Evolutionary conservation across 2,113 vertebrate species (phyloP).

Genomic region (Prunella fulvescens): DNA sequence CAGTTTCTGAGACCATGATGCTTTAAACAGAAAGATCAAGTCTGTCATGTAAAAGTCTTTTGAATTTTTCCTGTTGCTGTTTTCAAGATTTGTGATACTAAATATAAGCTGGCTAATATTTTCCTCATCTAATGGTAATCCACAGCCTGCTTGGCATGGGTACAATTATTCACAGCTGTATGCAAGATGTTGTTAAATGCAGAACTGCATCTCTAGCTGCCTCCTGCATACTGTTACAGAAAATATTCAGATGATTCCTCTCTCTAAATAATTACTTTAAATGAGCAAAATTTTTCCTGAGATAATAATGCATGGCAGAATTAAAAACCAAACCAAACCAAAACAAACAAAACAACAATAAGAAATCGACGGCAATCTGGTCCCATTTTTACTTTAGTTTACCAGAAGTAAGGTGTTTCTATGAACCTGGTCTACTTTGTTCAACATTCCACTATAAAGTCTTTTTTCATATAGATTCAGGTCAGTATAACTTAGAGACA

Average conservation of each 20-base stretch:
- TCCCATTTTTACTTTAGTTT: background rate
- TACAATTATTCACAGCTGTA: conserved; percentile 54
- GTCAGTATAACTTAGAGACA: background rate
- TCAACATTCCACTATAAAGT: background rate
- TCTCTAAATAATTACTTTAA: background rate
- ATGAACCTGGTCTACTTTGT: background rate
- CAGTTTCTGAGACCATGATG: background rate
- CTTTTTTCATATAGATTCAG: background rate
- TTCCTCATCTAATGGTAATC: conserved; percentile 3
- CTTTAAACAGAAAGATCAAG: background rate
- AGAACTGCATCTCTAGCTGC: conserved; percentile 14
- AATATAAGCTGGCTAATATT: conserved; percentile 36
- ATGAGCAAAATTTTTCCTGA: background rate
- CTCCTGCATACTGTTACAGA: background rate
- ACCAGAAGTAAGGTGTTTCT: background rate
- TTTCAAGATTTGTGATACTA: conserved; percentile 46
- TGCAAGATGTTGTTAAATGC: conserved; percentile 39
- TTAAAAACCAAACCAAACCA: background rate
- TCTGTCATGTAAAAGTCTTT: background rate
- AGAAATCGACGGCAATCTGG: background rate
- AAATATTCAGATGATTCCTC: conserved; percentile 5
- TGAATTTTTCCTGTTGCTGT: background rate
- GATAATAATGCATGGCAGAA: background rate
- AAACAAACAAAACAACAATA: background rate
- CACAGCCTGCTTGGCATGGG: conserved; percentile 21